Percentiles rank a stretch among this genome's conserved stretches.
Evolutionary conservation across 1,140 invertebrate species (phyloP).

Genomic region (Oryzaephilus surinamensis): DNA sequence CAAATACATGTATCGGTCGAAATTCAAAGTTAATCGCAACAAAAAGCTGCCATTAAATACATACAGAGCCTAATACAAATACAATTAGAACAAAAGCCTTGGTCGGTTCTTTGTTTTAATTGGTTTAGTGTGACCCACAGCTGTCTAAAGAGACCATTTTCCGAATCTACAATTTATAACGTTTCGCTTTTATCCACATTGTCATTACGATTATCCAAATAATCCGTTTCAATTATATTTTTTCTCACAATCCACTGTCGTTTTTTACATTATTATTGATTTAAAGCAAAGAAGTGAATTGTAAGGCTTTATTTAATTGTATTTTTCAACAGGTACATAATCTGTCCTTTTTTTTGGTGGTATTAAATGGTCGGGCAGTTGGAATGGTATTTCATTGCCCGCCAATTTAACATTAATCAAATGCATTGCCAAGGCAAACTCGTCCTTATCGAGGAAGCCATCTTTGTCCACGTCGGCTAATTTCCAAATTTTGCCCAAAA

Average conservation of each 20-base stretch:
- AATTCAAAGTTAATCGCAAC: conserved; percentile 4
- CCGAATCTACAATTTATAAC: conserved; percentile 9
- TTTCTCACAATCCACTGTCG: conserved; percentile 1
- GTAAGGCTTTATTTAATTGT: not conserved
- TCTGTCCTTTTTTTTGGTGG: conserved; percentile 78
- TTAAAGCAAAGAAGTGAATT: conserved; percentile 3
- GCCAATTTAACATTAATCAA: conserved; percentile 90
- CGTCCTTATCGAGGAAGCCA: conserved; percentile 88
- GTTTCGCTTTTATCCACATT: conserved; percentile 6
- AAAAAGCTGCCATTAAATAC: conserved; percentile 8
- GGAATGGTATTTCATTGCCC: conserved; percentile 83
- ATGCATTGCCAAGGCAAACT: conserved; percentile 98
- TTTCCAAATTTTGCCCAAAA: conserved; percentile 97
- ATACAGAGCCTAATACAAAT: conserved; percentile 16
- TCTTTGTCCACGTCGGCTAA: conserved; percentile 93
- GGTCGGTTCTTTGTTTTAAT: conserved; percentile 26
- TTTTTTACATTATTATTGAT: conserved; percentile 5
- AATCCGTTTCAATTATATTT: conserved; percentile 20
- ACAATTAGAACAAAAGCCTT: conserved; percentile 24
- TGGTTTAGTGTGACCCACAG: conserved; percentile 18
- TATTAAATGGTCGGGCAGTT: conserved; percentile 85
- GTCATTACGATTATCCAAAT: conserved; percentile 8
- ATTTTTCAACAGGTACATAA: not conserved
- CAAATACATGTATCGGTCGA: too few species aligned
- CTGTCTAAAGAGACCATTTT: conserved; percentile 13